Evolutionary conservation across 2,113 vertebrate genomes (phyloP).

Genomic region (Urocolius indicus): DNA sequence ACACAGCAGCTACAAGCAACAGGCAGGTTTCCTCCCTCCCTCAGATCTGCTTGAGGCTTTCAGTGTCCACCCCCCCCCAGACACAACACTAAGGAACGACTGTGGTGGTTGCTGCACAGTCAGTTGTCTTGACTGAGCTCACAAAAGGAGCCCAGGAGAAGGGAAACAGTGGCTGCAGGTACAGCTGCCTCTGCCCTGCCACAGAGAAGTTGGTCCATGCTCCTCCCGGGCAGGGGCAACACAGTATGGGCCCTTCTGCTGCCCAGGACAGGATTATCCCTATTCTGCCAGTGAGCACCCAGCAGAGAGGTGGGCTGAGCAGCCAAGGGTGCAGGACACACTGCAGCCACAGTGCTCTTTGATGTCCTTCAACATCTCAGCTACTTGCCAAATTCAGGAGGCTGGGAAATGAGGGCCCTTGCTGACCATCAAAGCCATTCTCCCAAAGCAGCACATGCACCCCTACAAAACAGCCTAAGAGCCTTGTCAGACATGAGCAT

Average conservation of each 20-base stretch:
- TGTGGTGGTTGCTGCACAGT: background rate
- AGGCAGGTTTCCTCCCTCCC: conserved; percentile 9
- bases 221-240: background rate
- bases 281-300: background rate
- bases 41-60: background rate
- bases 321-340: background rate
- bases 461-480: background rate
- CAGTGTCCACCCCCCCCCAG: background rate
- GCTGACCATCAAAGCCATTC: background rate
- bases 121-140: background rate
- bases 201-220: background rate
- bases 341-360: background rate
- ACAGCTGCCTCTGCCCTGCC: background rate
- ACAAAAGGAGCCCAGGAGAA: background rate
- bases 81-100: background rate
- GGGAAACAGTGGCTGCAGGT: background rate
- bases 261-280: background rate
- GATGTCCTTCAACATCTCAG: background rate
- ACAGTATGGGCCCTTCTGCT: background rate
- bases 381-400: background rate
- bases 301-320: background rate
- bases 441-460: background rate
- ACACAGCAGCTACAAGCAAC: background rate
- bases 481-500: background rate
- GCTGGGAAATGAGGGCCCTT: background rate